Evolutionary conservation across 1,140 invertebrate genomes (phyloP), one percentile per base, ranked within the genome.

Genomic region (Belonocnema kinseyi): DNA sequence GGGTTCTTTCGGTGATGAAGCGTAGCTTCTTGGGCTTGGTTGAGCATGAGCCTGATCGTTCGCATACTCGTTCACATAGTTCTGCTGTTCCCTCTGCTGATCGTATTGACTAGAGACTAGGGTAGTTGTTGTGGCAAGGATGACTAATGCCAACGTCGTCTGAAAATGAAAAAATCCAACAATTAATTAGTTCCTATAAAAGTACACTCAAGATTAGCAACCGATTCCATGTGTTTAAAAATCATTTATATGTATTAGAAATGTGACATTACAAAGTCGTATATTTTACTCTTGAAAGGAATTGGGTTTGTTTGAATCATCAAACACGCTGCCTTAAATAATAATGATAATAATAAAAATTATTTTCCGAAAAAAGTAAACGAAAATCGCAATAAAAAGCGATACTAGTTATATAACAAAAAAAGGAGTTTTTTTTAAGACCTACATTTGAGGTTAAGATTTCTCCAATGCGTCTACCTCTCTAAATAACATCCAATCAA

Each of bases 31-130:
- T 13, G 92, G 92, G 2, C 91, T 90, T 12, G 90, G 87, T 73
- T 92, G 92, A 81, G 93, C 94, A 88, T 53, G 91, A 87, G 91
- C 91, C 52, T 94, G 93, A 81, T 94, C 94, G 71, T 94, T 87
- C 0, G 80, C 90, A 84, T 94, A 94, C 56, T 94, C 94, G 85
- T 94, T 94, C 17, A 91, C 92, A 80, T 91, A 90, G 74, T 91
- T 90, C 73, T 46, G 40, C 40, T 46, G 40, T 8, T 77, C 85
- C 79, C 33, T 78, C 82, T 71, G 82, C 73, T 88, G 88, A 78
- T 92, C 91, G 50, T 87, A 88, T 80, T 91, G 90, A 52, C 80
- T 85, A 51, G 86, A 84, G 52, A 87, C 89, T 26, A 87, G 86
- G 51, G 91, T 77, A 71, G 84, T 84, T 74, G 82, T 84, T 26